Evolutionary conservation across 2,888 invertebrate species (phyloP).

Genomic region (Trachelus stipa): DNA sequence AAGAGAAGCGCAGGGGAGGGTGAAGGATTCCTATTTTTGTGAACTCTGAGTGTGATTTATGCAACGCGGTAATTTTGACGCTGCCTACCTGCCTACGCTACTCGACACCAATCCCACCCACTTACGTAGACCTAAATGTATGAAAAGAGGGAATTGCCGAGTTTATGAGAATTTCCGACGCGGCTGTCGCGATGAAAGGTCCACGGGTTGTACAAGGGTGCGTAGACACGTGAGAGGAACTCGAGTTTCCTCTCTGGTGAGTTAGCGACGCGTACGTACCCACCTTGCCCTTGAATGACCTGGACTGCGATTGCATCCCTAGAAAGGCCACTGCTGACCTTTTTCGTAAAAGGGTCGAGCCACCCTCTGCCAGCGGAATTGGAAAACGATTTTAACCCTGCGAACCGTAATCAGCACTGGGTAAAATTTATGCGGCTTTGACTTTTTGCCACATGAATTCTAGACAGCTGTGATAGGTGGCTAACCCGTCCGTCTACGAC

Average conservation of each 20-base stretch:
- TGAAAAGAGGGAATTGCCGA: background rate
- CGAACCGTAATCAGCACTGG: constrained; percentile 1
- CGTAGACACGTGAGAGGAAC: background rate
- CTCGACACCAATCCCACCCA: background rate
- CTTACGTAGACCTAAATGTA: background rate
- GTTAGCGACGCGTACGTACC: background rate
- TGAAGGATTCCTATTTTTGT: constrained; percentile 39
- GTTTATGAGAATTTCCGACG: background rate
- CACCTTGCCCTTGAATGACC: background rate
- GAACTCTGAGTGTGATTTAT: constrained; percentile 46
- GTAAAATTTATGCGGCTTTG: constrained; percentile 3
- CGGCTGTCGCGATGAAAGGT: constrained; percentile 17
- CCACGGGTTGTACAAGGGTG: constrained; percentile 19
- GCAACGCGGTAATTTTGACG: constrained; percentile 43
- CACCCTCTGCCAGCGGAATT: background rate
- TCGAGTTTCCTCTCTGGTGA: background rate
- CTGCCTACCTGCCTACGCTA: background rate
- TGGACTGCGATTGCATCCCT: background rate
- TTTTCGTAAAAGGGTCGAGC: background rate
- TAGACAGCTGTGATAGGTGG: background rate
- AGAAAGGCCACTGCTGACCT: background rate
- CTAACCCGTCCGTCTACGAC: background rate
- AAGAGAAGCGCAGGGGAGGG: constrained; percentile 39
- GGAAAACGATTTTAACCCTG: constrained; percentile 6
- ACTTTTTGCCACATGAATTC: constrained; percentile 4